Base-by-base conservation (phyloP, 92 coral and sea anemone species). In the Porites cylindrica region DNA sequence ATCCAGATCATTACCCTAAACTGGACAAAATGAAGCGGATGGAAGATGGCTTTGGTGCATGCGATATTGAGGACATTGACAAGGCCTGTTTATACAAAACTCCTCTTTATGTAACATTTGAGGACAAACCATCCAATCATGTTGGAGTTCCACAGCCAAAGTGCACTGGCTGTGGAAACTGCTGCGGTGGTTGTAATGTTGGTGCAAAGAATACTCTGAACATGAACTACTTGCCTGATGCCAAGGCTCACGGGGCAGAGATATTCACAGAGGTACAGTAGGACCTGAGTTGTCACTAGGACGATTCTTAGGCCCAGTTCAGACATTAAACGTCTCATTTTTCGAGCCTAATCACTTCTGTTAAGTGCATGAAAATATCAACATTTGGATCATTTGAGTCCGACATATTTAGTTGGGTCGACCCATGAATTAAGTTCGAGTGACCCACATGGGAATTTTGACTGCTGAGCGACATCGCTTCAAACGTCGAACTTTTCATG, bases 401-500 rank as follows among this genome's bases (percentile, higher is more conserved):
- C 47, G 0, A 38, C 47, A 38, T 0, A 38, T 0, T 38, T 38
- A 38, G 47, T 38, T 38, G 47, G 47, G 4, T 38, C 4, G 47
- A 38, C 47, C 47, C 47, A 4, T 38, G 4, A 38, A 38, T 38
- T 38, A 38, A 38, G 47, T 38, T 38, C 47, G 47, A 38, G 47
- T 38, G 0, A 7, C 47, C 47, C 47, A 38, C 47, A 38, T 3
- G 47, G 4, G 4, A 7, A 38, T 38, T 38, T 38, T 3, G 47
- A 38, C 47, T 38, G 47, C 5, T 38, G 47, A 38, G 47, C 47
- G 47, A 38, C 47, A 4, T 38, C 4, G 47, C 5, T 88, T 88
- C 88, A 88, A 43, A 91, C 88, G 94, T 87, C 94, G 89, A 82
- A 82, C 91, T 87, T 87, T 87, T 87, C 94, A 91, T 91, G 94